phyloP scores from a whole-genome alignment of 2,113 vertebrate species.

The Aspidoscelis tigris region DNA sequence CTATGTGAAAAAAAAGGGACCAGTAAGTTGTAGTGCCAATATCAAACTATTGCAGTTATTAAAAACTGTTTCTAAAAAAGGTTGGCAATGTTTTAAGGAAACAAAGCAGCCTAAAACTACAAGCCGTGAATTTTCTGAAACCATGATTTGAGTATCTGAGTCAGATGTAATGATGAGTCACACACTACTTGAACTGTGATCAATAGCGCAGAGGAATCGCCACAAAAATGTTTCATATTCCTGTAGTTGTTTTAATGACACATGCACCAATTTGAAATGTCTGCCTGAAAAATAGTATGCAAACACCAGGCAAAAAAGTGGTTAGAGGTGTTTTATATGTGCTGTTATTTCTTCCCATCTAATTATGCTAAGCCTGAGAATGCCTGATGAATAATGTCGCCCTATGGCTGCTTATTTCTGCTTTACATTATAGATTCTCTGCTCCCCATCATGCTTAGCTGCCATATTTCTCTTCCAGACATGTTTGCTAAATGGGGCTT shows the following conservation, averaged over 20 bases:
- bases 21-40: too few species aligned
- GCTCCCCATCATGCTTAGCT: neutral
- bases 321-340: neutral
- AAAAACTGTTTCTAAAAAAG: too few species aligned
- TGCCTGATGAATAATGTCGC: neutral
- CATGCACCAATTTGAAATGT: too few species aligned
- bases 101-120: too few species aligned
- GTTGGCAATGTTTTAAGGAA: too few species aligned
- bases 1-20: too few species aligned
- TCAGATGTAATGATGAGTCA: too few species aligned
- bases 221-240: neutral
- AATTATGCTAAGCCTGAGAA: neutral
- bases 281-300: too few species aligned
- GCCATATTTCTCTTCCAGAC: neutral
- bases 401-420: neutral
- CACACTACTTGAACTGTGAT: too few species aligned
- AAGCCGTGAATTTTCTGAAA: too few species aligned
- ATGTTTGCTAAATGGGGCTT: neutral
- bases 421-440: neutral
- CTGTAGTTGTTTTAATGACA: neutral
- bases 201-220: neutral
- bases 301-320: neutral
- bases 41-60: too few species aligned
- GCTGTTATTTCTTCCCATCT: neutral
- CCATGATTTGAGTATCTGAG: too few species aligned